Evolutionary conservation across 2,113 vertebrate species (phyloP).

Genomic region (Phocoena sinus): DNA sequence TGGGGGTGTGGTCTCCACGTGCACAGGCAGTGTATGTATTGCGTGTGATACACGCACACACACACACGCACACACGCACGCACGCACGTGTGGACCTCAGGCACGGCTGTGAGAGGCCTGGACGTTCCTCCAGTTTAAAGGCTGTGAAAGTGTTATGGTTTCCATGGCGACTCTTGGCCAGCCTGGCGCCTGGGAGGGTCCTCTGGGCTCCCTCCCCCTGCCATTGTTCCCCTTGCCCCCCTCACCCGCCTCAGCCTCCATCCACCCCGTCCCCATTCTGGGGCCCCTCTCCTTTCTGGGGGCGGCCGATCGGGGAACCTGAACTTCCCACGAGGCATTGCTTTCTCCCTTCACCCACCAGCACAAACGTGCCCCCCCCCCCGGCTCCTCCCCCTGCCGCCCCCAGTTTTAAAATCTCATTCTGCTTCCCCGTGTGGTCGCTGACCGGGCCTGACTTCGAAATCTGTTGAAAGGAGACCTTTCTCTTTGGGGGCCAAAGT

Average conservation of each 20-base stretch:
- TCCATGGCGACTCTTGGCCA: background rate
- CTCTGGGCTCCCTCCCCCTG: background rate
- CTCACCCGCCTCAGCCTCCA: background rate
- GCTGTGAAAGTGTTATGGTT: background rate
- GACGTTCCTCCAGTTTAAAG: constrained; percentile 2
- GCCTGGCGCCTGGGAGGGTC: constrained; percentile 27
- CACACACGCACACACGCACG: background rate
- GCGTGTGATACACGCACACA: background rate
- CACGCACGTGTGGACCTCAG: background rate
- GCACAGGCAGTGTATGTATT: background rate
- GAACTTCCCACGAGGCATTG: background rate
- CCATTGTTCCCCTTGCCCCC: background rate
- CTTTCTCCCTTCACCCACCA: accelerated
- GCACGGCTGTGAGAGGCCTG: background rate
- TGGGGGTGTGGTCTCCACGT: background rate
- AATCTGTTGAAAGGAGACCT: constrained; percentile 80
- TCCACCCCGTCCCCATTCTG: background rate
- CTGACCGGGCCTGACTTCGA: constrained; percentile 71
- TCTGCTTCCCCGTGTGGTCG: constrained; percentile 73
- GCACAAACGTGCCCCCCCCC: background rate
- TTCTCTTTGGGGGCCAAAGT: constrained; percentile 82
- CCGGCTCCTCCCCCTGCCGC: background rate
- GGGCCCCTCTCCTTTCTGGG: background rate
- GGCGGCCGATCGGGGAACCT: background rate
- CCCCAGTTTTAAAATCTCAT: constrained; percentile 28